A percentile compares a stretch with the other conserved stretches of the same genome.
These are phyloP conservation scores for Mesaphorura yosii DNA, from an alignment of 1,140 invertebrate genomes.

Conservation along the genomic window DNA sequence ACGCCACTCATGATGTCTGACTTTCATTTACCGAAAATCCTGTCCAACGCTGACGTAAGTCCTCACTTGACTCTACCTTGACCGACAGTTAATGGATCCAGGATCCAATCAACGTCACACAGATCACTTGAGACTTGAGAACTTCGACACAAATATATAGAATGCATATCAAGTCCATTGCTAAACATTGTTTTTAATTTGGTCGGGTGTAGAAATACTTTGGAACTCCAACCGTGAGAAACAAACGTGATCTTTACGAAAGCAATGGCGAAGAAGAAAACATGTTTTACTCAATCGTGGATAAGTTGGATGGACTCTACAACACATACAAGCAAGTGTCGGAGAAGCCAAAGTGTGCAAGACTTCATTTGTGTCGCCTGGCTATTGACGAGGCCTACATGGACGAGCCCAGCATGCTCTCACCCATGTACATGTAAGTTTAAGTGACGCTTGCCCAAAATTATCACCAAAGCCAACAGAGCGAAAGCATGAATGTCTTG, in stretches of 20 bases:
- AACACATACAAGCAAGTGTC: constrained; percentile 23
- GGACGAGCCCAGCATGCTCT: constrained; percentile 17
- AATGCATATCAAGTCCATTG: too few species aligned
- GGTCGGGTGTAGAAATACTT: constrained; percentile 28
- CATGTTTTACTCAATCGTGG: constrained; percentile 22
- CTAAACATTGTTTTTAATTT: too few species aligned
- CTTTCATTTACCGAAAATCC: constrained; percentile 26
- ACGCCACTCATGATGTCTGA: constrained; percentile 28
- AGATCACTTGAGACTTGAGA: too few species aligned
- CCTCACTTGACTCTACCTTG: not conserved
- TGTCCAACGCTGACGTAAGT: constrained; percentile 28
- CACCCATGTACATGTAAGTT: constrained; percentile 29
- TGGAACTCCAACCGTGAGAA: constrained; percentile 27
- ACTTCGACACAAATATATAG: too few species aligned
- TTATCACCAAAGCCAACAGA: not conserved
- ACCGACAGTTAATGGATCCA: not conserved
- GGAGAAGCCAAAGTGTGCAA: constrained; percentile 22
- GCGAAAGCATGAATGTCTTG: too few species aligned
- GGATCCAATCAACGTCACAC: too few species aligned
- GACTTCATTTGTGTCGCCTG: constrained; percentile 26
- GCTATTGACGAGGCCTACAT: constrained; percentile 19
- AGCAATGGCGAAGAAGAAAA: constrained; percentile 11
- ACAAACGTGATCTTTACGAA: constrained; percentile 12
- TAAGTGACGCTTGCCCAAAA: too few species aligned
- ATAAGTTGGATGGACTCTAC: constrained; percentile 27